Base-by-base conservation (phyloP, 2,888 invertebrate species). In the Volucella inflata region DNA sequence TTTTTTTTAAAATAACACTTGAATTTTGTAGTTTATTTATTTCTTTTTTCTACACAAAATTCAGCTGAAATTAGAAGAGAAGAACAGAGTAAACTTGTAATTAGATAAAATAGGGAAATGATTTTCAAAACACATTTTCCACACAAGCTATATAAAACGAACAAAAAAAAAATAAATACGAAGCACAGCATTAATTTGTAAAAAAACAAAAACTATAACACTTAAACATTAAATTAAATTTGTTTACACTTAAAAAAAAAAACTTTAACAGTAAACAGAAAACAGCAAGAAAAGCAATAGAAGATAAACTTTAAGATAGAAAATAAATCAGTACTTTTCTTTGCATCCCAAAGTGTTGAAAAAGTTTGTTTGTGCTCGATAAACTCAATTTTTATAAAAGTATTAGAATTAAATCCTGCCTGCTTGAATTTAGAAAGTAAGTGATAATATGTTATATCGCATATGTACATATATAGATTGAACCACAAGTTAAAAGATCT, bases 21-120 rank as follows among this genome's bases (percentile, higher is more conserved):
- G 40, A 68, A 76, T 40, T 44, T 10, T 60, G 68, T 76, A 77
- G 77, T 40, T n/a, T 60, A 30, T 3, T 30, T 30, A n/a, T n/a
- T n/a, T n/a, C n/a, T 60, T 11, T 48, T 38, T 16, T 70, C 46
- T 62, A 77, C 68, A 77, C 55, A 38, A 46, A 77, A 77, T 53
- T 77, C 77, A 70, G 77, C 77, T 77, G 77, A 55, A 77, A 77
- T 68, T 77, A 77, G 50, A 77, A 77, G 62, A 77, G 68, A 77
- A 76, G 46, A 65, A 51, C 10, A 38, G 17, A 50, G 42, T 48
- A 53, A 36, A 30, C 10, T 12, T 67, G 21, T 62, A 60, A 70
- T 60, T 71, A 71, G 40, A 42, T n/a, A 48, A 38, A 48, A 46
- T 4, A 17, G 36, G 51, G 16, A 21, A 30, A 65, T 53, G n/a